Percentiles rank a stretch among this genome's conserved stretches.
These are phyloP conservation scores for Paramuricea clavata DNA, from an alignment of 92 coral and sea anemone genomes.

Conservation along the genomic window DNA sequence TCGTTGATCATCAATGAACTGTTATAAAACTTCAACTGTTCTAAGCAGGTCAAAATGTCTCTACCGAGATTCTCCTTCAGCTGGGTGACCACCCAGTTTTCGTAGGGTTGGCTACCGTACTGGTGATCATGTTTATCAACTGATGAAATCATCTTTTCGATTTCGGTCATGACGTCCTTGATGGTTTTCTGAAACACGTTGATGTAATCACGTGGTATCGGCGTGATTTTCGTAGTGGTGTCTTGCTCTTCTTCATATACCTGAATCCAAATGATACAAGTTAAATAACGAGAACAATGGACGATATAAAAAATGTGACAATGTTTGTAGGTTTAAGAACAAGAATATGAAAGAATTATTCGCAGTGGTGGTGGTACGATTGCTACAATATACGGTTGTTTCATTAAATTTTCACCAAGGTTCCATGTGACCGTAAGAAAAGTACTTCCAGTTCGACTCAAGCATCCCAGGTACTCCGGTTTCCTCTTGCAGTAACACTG, in stretches of 20 bases:
- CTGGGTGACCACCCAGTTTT: constrained; percentile 82
- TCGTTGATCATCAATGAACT: constrained; percentile 78
- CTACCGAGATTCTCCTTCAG: constrained; percentile 70
- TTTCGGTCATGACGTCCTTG: constrained; percentile 66
- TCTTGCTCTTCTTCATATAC: neutral
- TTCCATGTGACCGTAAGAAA: no score
- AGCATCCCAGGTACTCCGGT: no score
- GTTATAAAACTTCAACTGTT: constrained; percentile 84
- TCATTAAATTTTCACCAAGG: no score
- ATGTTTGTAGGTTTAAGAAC: no score
- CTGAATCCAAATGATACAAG: neutral
- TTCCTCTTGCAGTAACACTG: no score
- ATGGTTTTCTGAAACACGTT: constrained; percentile 14
- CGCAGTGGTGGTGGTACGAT: no score
- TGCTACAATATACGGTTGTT: no score
- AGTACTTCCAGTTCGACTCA: no score
- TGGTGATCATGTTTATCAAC: constrained; percentile 41
- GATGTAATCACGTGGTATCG: neutral
- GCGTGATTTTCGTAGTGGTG: constrained; percentile 9
- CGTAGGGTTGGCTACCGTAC: constrained; percentile 83
- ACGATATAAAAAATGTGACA: no score
- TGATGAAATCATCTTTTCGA: constrained; percentile 65
- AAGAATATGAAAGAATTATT: no score
- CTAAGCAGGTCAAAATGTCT: constrained; percentile 82
- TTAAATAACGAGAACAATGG: no score